These are phyloP conservation scores for Panzeria rudis DNA, from an alignment of 2,888 invertebrate species.

Conservation along the genomic window DNA sequence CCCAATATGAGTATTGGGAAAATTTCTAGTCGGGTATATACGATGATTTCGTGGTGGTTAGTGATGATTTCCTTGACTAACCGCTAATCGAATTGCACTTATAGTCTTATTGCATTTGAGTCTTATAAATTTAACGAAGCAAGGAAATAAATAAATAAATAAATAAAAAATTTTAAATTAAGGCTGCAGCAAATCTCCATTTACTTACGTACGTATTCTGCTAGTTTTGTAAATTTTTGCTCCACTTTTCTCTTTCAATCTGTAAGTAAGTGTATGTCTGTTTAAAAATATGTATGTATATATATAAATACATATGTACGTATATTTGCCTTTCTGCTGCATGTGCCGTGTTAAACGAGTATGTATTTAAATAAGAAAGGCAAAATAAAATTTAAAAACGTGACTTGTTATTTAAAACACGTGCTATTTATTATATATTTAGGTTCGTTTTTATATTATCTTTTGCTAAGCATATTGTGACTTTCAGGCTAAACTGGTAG, in stretches of 20 bases:
- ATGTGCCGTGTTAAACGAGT: slow-evolving; percentile 31
- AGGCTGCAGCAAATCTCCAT: no score
- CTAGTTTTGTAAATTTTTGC: no score
- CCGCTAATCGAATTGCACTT: no score
- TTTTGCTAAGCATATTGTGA: slow-evolving; percentile 27
- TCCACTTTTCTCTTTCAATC: background rate
- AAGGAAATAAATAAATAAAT: no score
- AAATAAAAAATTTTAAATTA: background rate
- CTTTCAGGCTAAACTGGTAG: slow-evolving; percentile 42
- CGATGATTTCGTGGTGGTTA: no score
- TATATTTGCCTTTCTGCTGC: slow-evolving; percentile 12
- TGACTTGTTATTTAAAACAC: slow-evolving; percentile 69
- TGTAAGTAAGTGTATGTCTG: background rate
- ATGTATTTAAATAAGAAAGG: slow-evolving; percentile 14
- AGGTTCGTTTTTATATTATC: slow-evolving; percentile 6
- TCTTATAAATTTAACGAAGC: background rate
- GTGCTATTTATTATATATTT: slow-evolving; percentile 53
- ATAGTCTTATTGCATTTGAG: background rate
- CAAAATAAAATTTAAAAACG: slow-evolving; percentile 59
- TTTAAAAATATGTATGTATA: background rate
- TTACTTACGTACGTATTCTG: no score
- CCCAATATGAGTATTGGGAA: no score
- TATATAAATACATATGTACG: background rate
- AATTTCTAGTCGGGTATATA: no score
- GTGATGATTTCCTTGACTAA: no score